Percentiles rank a stretch among this genome's conserved stretches.
Evolutionary conservation across 2,113 vertebrate genomes (phyloP).

Genomic region (Hystrix brachyura): DNA sequence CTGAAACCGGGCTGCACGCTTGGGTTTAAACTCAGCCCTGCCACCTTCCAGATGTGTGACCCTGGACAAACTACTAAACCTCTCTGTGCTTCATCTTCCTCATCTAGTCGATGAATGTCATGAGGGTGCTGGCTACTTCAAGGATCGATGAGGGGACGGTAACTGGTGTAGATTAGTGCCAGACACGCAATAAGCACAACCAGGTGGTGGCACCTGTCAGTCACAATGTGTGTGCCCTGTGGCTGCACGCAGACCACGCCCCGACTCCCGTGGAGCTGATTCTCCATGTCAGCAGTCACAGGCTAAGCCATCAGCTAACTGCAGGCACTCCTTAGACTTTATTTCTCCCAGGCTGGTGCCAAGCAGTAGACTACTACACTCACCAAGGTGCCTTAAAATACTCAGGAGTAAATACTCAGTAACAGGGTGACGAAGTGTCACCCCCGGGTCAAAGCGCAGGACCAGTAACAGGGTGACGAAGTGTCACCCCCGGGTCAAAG

Average conservation of each 20-base stretch:
- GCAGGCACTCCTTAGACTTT: neutral
- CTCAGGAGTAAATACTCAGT: no score
- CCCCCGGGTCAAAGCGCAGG: neutral
- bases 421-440: constrained; percentile 17
- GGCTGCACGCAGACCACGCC: neutral
- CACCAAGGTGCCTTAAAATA: constrained; percentile 30
- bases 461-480: neutral
- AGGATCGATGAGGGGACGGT: neutral
- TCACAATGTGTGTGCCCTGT: neutral
- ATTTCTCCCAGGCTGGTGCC: neutral
- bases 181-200: neutral
- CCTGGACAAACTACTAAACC: neutral
- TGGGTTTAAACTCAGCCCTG: neutral
- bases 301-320: neutral
- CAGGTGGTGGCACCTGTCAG: neutral
- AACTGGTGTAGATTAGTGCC: neutral
- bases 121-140: neutral
- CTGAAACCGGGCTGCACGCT: no score
- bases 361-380: constrained; percentile 69
- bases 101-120: neutral
- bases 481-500: neutral
- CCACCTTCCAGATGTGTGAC: neutral
- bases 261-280: neutral
- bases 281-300: constrained; percentile 34
- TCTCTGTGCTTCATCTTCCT: neutral